phyloP scores from a whole-genome alignment of 2,888 invertebrate species.

The Megamerina dolium region DNA sequence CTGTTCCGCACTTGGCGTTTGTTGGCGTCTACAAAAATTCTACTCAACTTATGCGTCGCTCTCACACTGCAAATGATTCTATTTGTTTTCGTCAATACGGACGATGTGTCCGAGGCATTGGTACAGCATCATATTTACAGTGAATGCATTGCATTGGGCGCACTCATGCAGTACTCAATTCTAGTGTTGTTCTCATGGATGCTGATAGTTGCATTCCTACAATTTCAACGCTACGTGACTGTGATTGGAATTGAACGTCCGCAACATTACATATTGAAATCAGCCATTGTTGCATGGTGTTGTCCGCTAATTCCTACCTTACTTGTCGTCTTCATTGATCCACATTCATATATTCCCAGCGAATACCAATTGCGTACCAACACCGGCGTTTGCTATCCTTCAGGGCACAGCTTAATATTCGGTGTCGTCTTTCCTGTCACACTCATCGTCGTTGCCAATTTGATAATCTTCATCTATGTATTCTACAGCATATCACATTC shows the following conservation, averaged over 20 bases:
- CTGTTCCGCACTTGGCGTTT: conserved; percentile 57
- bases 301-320: conserved; percentile 55
- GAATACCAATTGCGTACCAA: conserved; percentile 26
- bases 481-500: conserved; percentile 47
- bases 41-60: conserved; percentile 60
- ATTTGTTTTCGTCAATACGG: conserved; percentile 39
- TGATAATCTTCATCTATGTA: conserved; percentile 54
- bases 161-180: conserved; percentile 61
- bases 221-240: conserved; percentile 63
- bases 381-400: conserved; percentile 54
- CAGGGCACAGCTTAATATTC: conserved; percentile 51
- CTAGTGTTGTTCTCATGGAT: conserved; percentile 67
- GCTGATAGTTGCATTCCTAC: conserved; percentile 62
- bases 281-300: conserved; percentile 60
- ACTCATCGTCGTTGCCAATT: conserved; percentile 53
- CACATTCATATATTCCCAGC: conserved; percentile 50
- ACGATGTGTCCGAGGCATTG: conserved; percentile 32
- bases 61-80: conserved; percentile 56
- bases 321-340: conserved; percentile 49
- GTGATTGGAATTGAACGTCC: conserved; percentile 57
- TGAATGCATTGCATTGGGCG: conserved; percentile 57
- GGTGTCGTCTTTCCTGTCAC: conserved; percentile 54
- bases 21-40: conserved; percentile 59
- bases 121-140: conserved; percentile 27
- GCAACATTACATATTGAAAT: conserved; percentile 58